phyloP scores from a whole-genome alignment of 2,888 invertebrate species.

The Tetropium fuscum region DNA sequence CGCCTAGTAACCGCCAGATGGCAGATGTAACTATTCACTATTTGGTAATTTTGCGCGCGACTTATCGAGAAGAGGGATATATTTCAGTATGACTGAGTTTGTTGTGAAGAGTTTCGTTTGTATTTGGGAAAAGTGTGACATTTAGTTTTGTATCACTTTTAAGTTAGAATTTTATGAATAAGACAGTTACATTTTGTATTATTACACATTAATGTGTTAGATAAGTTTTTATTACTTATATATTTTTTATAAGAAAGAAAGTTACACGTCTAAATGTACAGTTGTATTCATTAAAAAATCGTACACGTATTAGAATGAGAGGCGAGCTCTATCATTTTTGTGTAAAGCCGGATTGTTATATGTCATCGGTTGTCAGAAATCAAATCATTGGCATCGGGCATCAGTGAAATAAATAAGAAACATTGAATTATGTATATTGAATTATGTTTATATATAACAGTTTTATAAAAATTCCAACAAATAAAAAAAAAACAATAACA shows the following conservation, averaged over 20 bases:
- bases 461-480: too few species aligned
- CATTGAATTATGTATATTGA: too few species aligned
- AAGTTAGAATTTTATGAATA: background rate
- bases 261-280: too few species aligned
- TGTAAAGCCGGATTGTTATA: too few species aligned
- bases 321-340: too few species aligned
- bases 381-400: too few species aligned
- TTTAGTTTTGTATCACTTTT: background rate
- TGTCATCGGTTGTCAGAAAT: too few species aligned
- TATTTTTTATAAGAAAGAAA: background rate
- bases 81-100: background rate
- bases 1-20: background rate
- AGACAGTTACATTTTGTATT: background rate
- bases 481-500: too few species aligned
- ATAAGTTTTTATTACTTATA: background rate
- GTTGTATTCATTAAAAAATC: too few species aligned
- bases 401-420: too few species aligned
- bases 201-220: background rate
- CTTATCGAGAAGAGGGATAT: background rate
- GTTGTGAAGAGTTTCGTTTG: background rate
- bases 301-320: too few species aligned
- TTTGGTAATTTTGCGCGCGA: background rate
- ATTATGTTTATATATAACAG: too few species aligned
- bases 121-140: background rate
- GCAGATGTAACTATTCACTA: background rate